phyloP scores from a whole-genome alignment of 2,888 invertebrate genomes.

The Plagodis dolabraria region DNA sequence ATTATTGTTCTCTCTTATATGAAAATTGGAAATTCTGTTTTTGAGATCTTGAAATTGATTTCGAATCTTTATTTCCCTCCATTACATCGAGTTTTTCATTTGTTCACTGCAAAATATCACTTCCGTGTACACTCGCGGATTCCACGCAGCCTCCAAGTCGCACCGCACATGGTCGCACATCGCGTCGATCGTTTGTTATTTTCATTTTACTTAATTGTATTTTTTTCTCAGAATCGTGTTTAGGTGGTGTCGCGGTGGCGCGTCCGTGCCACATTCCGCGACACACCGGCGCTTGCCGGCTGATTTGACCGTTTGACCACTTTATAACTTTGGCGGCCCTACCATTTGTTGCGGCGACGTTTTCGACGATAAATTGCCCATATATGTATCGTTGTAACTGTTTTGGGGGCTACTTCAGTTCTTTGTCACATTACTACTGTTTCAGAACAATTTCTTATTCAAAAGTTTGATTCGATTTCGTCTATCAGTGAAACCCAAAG shows the following conservation, averaged over 20 bases:
- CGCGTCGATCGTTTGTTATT: slow-evolving; percentile 54
- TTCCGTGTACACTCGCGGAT: slow-evolving; percentile 27
- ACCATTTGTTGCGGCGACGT: slow-evolving; percentile 35
- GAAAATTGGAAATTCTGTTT: no score
- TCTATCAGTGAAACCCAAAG: not conserved
- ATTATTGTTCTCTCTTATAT: no score
- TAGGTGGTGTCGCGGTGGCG: slow-evolving; percentile 62
- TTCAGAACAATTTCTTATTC: no score
- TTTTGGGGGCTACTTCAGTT: not conserved
- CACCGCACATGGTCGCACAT: slow-evolving; percentile 40
- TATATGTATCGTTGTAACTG: not conserved
- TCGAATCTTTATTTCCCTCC: no score
- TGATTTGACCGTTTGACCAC: slow-evolving; percentile 64
- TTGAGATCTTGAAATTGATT: no score
- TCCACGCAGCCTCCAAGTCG: slow-evolving; percentile 28
- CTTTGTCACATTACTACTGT: not conserved
- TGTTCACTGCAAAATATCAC: not conserved
- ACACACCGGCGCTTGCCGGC: slow-evolving; percentile 66
- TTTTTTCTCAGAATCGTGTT: slow-evolving; percentile 67
- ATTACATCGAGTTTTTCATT: no score
- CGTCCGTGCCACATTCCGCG: slow-evolving; percentile 76
- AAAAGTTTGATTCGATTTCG: no score
- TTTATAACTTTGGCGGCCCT: slow-evolving; percentile 56
- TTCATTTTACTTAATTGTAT: slow-evolving; percentile 41
- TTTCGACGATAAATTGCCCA: not conserved